Evolutionary conservation across 2,113 vertebrate species (phyloP).

Genomic region (Eretmochelys imbricata): DNA sequence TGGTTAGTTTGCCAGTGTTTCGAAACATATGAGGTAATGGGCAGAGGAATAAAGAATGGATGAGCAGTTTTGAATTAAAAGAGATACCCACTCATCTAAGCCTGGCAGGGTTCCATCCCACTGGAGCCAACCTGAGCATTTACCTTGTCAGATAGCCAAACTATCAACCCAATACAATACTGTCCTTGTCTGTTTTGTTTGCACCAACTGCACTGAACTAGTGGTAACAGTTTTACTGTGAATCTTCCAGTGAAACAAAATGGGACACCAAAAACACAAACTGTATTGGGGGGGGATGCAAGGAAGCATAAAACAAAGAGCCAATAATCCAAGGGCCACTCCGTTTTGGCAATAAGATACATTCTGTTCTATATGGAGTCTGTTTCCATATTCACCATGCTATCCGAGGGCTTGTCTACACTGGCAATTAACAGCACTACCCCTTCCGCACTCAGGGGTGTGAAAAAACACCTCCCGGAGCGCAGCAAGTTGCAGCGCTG

Average conservation of each 20-base stretch:
- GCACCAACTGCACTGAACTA: neutral
- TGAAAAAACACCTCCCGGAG: too few species aligned
- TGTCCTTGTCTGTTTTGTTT: neutral
- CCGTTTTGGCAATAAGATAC: neutral
- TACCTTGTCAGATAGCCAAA: neutral
- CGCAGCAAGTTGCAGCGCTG: too few species aligned
- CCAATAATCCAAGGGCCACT: neutral
- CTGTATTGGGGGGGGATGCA: neutral
- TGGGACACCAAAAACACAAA: neutral
- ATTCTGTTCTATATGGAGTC: neutral
- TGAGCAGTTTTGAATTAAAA: neutral
- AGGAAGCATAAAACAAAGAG: neutral
- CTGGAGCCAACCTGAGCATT: neutral
- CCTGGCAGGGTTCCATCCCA: neutral
- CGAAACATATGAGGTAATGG: neutral
- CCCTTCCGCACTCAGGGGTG: too few species aligned
- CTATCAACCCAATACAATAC: neutral
- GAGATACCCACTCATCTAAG: neutral
- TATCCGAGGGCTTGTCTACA: accelerated
- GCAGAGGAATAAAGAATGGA: neutral
- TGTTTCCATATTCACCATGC: neutral
- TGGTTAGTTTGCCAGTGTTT: neutral
- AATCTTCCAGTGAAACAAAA: neutral
- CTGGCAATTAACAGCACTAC: too few species aligned
- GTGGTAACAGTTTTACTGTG: neutral